Percentiles rank a stretch among this genome's conserved stretches.
Conservation (phyloP, 1,140 invertebrate species). For the Cataglyphis hispanica region DNA sequence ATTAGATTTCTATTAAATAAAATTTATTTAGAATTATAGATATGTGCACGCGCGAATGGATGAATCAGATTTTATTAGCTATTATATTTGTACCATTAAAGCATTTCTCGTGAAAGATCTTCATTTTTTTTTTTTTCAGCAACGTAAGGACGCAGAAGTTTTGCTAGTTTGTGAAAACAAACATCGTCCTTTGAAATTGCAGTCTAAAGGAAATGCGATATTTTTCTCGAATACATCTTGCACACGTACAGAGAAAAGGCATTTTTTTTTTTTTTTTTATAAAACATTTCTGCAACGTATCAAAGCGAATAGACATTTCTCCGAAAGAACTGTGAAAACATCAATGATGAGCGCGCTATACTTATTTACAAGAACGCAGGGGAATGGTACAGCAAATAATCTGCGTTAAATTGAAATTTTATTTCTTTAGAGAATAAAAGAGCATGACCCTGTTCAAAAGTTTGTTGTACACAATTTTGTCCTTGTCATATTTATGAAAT, state of each 20-base stretch:
- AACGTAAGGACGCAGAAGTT: slow-evolving; percentile 7
- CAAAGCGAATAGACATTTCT: slow-evolving; percentile 49
- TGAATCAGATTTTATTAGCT: neutral
- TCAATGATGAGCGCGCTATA: neutral
- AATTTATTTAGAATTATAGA: slow-evolving; percentile 7
- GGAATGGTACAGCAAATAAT: neutral
- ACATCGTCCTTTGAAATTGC: slow-evolving; percentile 21
- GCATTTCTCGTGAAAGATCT: neutral
- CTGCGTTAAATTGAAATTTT: slow-evolving; percentile 26
- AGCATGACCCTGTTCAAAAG: neutral
- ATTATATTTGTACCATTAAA: neutral
- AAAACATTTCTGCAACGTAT: slow-evolving; percentile 27
- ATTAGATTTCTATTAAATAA: neutral
- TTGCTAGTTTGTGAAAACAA: slow-evolving; percentile 24
- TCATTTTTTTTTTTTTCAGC: slow-evolving; percentile 26
- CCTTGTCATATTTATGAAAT: slow-evolving; percentile 29
- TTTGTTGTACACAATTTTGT: slow-evolving; percentile 42
- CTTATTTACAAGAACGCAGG: slow-evolving; percentile 11
- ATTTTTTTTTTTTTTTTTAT: slow-evolving; percentile 32
- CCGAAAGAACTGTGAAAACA: neutral
- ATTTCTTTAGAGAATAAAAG: slow-evolving; percentile 16
- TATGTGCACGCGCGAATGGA: too few relatives aligned
- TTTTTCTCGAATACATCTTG: slow-evolving; percentile 31
- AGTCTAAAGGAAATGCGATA: slow-evolving; percentile 46
- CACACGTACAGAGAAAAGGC: neutral